Evolutionary conservation across 1,140 invertebrate genomes (phyloP), one percentile per base, ranked within the genome.

Genomic region (Trachymyrmex cornetzi): DNA sequence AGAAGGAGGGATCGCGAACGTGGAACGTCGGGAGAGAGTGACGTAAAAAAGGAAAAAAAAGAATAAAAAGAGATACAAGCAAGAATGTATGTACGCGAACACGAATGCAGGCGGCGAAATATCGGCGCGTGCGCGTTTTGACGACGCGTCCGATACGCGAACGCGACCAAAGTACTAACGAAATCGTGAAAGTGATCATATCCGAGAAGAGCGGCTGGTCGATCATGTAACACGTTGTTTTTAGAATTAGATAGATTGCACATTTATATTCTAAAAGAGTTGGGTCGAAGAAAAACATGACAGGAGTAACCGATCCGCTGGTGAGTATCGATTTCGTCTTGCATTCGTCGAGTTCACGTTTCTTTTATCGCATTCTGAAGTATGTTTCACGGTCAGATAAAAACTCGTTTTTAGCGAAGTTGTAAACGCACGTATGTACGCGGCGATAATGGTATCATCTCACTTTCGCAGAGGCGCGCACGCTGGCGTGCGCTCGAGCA

Each of bases 241-340:
- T 84, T 50, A 69, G 48, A 50, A 69, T 69, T 61, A 61, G 27
- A 84, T 61, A 61, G 27, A 84, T 63, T 59, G 55, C 7, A 12
- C 44, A 27, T 27, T 75, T 11, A 34, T 14, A 2, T 11, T 44
- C 66, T 38, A 22, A 66, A 22, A 16, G 24, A 9, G 3, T 12
- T 22, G 67, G 16, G 48, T 6, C 22, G 19, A 48, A 55, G n/a
- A n/a, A 77, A 77, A 67, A 12, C 27, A 91, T 91, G 90, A 85
- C 80, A 85, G 64, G 30, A 48, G 88, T 85, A 14, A 71, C 22
- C 30, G 75, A 87, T 4, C 11, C 85, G 61, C 14, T 90, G 86
- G 90, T 92, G 80, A 92, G 89, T 86, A 79, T 57, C 30, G 55
- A 74, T 80, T 34, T 66, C 57, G 5, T 77, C 24, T 34, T 27